phyloP scores from a whole-genome alignment of 2,113 vertebrate genomes.

The Rhabdomys dilectus region DNA sequence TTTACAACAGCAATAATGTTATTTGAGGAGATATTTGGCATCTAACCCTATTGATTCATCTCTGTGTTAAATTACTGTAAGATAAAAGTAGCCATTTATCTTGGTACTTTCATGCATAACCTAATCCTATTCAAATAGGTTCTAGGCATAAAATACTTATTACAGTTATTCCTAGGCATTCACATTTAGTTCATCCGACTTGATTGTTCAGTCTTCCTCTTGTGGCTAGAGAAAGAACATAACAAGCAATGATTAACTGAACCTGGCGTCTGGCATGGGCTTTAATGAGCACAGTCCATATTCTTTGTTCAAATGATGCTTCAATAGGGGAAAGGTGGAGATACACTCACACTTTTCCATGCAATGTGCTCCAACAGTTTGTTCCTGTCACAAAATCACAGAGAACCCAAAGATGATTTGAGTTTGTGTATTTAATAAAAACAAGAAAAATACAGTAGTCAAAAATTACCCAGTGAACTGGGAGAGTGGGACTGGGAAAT shows the following conservation, averaged over 20 bases:
- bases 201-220: background rate
- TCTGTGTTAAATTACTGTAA: background rate
- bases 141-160: conserved; percentile 53
- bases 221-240: background rate
- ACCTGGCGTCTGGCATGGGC: background rate
- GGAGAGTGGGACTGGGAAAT: background rate
- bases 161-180: conserved; percentile 21
- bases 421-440: background rate
- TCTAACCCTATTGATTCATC: background rate
- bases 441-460: background rate
- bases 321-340: background rate
- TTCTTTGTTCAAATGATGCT: background rate
- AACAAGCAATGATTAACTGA: background rate
- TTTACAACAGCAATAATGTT: conserved; percentile 31
- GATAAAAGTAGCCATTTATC: conserved; percentile 27
- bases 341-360: background rate
- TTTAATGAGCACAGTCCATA: background rate
- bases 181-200: conserved; percentile 35
- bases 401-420: conserved; percentile 9
- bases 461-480: background rate
- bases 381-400: background rate
- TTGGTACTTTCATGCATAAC: background rate
- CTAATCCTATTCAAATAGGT: conserved; percentile 33
- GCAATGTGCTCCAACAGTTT: background rate
- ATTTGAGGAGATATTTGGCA: conserved; percentile 26